These are phyloP conservation scores for Listronotus bonariensis DNA, from an alignment of 1,140 invertebrate species.

Conservation along the genomic window DNA sequence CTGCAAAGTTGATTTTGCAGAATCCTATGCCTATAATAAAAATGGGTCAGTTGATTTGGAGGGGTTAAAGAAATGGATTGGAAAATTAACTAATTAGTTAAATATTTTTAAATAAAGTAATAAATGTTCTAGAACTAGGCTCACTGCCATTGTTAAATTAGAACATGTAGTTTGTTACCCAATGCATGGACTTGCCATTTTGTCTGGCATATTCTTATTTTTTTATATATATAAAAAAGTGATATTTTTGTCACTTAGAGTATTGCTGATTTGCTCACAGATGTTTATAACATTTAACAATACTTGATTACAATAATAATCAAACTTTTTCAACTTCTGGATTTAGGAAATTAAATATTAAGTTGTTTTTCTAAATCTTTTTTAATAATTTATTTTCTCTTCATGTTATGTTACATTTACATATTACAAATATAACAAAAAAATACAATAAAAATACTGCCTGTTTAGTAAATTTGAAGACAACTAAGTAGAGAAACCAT, in stretches of 20 bases:
- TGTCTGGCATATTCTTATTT: too few species aligned
- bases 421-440: conserved; percentile 12
- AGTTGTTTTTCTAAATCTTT: background rate
- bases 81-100: conserved; percentile 2
- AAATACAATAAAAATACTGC: conserved; percentile 11
- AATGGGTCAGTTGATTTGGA: conserved; percentile 65
- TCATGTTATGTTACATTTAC: conserved; percentile 1
- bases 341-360: conserved; percentile 13
- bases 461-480: conserved; percentile 8
- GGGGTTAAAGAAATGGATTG: conserved; percentile 64
- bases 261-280: too few species aligned
- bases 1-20: conserved; percentile 72
- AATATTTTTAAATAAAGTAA: too few species aligned
- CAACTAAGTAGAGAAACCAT: background rate
- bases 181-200: too few species aligned
- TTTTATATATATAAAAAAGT: too few species aligned
- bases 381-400: conserved; percentile 15
- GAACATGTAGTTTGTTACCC: too few species aligned
- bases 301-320: too few species aligned
- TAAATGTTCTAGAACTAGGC: too few species aligned
- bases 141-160: too few species aligned
- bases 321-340: too few species aligned
- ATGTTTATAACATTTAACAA: too few species aligned
- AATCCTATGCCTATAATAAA: conserved; percentile 68
- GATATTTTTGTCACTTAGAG: too few species aligned